Evolutionary conservation across 2,113 vertebrate species (phyloP), one percentile per base, ranked within the genome.

Genomic region (Pagrus major): DNA sequence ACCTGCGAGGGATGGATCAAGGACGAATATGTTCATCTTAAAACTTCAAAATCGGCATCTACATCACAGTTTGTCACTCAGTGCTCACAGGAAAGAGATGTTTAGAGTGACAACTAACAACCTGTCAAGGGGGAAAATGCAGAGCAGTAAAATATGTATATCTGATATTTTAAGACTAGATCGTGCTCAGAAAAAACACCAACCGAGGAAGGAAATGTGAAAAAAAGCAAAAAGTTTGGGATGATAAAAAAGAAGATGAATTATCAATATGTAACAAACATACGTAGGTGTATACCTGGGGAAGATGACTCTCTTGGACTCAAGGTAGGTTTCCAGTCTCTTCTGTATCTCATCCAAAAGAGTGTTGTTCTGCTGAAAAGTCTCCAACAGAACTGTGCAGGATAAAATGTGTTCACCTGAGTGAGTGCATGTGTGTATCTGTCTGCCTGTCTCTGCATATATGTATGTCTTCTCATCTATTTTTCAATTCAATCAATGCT

Each of bases 291-390:
- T 58, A 2, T 83, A 96, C 96, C 95, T 95, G 84, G 95, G 96
- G 68, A 97, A 96, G 74, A 97, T 89, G 55, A 95, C 93, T 86
- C 96, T 94, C 83, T 97, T 96, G 7, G 96, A 96, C 89, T 97
- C 96, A 80, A 97, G 92, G 86, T 97, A 96, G 52, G 93, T 95
- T 71, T 97, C 96, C 60, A 97, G 92, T 81, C 96, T 96, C 81
- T 97, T 97, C 80, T 96, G 96, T 90, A 97, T 96, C 87, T 96
- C 94, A 67, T 97, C 96, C 83, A 97, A 93, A 49, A 96, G 92
- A 65, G 80, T 80, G 71, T 96, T 97, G 86, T 97, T 97, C 71
- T 94, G 93, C 87, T 95, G 93, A 89, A 97, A 96, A 65, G 93
- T 92, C 84, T 96, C 95, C 88, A 97, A 75, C 67, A 96, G 94